Conservation (phyloP, 2,888 invertebrate species). For the Aphidoletes aphidimyza region DNA sequence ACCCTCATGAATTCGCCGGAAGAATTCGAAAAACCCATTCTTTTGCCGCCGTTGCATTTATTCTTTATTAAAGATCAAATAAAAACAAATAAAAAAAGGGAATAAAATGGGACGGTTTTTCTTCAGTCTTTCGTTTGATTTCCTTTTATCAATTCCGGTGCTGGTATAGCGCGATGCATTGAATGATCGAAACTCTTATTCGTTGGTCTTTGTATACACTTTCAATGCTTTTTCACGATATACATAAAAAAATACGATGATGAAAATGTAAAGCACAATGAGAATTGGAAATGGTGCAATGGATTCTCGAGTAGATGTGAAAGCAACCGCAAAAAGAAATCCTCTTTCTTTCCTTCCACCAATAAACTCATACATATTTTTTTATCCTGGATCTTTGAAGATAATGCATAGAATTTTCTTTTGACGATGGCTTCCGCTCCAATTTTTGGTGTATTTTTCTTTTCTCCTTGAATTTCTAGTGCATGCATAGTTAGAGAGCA, state of each 20-base stretch:
- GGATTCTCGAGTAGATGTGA: not conserved
- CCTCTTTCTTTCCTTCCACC: not conserved
- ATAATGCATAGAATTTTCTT: conserved; percentile 17
- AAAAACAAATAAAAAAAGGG: conserved; percentile 16
- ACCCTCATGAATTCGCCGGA: not conserved
- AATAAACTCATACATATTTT: not conserved
- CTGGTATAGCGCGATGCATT: not conserved
- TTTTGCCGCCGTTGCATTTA: conserved; percentile 16
- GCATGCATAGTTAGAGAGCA: not conserved
- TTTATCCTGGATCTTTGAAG: not conserved
- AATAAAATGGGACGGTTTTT: not conserved
- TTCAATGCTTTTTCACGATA: not conserved
- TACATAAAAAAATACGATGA: not conserved
- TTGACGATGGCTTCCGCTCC: conserved; percentile 10
- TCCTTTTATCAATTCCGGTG: conserved; percentile 8
- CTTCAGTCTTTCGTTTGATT: not conserved
- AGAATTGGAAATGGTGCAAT: not conserved
- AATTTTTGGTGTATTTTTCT: not conserved
- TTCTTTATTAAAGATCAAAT: conserved; percentile 49
- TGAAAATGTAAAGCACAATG: conserved; percentile 5
- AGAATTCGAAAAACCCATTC: not conserved
- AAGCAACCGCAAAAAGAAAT: not conserved
- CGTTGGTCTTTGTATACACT: too few species aligned
- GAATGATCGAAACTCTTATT: not conserved
- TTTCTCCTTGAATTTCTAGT: not conserved